Evolutionary conservation across 2,113 vertebrate species (phyloP).

Genomic region (Acinonyx jubatus): DNA sequence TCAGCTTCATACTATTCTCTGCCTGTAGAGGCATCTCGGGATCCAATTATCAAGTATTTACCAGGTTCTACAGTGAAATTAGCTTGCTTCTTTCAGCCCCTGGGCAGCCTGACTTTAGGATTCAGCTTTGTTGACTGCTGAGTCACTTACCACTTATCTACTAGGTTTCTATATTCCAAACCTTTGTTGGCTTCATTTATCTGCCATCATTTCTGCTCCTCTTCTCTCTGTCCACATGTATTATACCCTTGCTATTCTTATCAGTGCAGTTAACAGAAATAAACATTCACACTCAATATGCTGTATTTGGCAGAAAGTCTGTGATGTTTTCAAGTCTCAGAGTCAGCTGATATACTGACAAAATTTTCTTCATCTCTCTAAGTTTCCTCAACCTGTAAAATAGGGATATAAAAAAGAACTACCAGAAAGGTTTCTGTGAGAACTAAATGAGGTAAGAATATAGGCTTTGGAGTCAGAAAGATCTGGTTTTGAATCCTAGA

Average conservation of each 20-base stretch:
- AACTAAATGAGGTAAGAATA: background rate
- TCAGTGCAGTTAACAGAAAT: background rate
- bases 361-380: constrained; percentile 38
- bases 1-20: background rate
- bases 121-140: background rate
- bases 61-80: background rate
- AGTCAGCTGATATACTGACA: background rate
- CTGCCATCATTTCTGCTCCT: background rate
- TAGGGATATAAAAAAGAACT: background rate
- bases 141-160: background rate
- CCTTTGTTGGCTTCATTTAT: background rate
- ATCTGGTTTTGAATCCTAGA: background rate
- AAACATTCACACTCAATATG: background rate
- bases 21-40: background rate
- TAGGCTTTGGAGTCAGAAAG: background rate
- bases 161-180: background rate
- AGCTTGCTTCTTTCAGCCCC: background rate
- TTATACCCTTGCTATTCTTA: constrained; percentile 17
- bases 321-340: background rate
- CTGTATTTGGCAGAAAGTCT: background rate
- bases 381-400: background rate
- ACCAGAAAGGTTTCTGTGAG: background rate
- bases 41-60: background rate
- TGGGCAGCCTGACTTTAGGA: background rate
- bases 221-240: background rate